Evolutionary conservation across 2,113 vertebrate species (phyloP), one percentile per base, ranked within the genome.

Genomic region (Ailurus styani): DNA sequence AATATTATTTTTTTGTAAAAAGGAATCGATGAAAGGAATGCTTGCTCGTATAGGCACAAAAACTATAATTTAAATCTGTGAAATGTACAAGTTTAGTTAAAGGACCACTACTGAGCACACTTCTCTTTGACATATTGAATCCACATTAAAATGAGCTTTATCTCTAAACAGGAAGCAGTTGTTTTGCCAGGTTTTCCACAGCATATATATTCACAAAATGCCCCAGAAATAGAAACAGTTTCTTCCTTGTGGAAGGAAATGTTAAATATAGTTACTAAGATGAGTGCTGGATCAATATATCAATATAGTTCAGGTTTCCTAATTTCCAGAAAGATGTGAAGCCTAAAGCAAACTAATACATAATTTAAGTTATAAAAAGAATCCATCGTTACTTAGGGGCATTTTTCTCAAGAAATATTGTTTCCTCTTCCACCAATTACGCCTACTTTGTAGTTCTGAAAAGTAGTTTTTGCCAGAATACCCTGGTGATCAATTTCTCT

Each of bases 251-350:
- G 50, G 47, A 86, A 97, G 78, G 37, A 97, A 93, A 96, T 87
- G 54, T 93, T 96, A 96, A 92, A 87, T 95, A 96, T 75, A 89
- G 83, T 78, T 87, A 52, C 95, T 20, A 73, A 89, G 47, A 66
- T 34, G 68, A 89, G 42, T 82, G 18, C 37, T 60, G n/a, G 40
- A 96, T 84, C 88, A 93, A 96, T 95, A 92, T 21, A 77, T 95
- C 90, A 90, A 29, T 90, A 78, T 29, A 93, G 29, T 75, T 86
- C 64, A 66, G 37, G 52, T 87, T 93, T 95, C 62, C 27, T 62
- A 55, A 84, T 84, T 96, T 95, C 42, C 73, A 93, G 95, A 97
- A 95, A 70, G 68, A 90, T 91, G 29, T 40, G 47, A 95, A 68
- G 14, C 89, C 86, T 87, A 79, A 83, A 96, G 42, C 54, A 95